Conservation (phyloP, 2,113 vertebrate genomes). For the Regulus satrapa region DNA sequence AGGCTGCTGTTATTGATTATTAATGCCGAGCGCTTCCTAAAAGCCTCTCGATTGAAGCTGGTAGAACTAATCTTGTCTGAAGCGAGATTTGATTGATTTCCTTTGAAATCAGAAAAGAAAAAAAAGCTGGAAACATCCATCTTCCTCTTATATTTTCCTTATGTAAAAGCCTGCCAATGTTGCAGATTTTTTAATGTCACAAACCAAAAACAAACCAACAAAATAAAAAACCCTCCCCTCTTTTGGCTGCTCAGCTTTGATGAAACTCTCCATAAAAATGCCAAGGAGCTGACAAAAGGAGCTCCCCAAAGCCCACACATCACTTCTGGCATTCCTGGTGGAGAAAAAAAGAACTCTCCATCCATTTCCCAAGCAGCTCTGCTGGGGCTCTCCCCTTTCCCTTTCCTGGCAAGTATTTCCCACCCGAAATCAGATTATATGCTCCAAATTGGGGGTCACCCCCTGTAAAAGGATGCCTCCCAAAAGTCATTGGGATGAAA, state of each 20-base stretch:
- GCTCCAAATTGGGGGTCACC: neutral
- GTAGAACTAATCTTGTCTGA: neutral
- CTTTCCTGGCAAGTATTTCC: neutral
- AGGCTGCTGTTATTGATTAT: conserved; percentile 42
- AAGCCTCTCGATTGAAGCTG: conserved; percentile 1
- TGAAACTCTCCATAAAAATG: neutral
- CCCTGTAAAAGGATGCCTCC: neutral
- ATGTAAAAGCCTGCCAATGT: neutral
- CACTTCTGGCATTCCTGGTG: neutral
- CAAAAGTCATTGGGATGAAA: neutral
- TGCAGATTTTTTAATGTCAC: neutral
- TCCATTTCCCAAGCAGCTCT: neutral
- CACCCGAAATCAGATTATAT: neutral
- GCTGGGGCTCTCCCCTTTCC: neutral
- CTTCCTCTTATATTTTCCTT: neutral
- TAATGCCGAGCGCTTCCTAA: conserved; percentile 1
- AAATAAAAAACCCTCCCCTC: neutral
- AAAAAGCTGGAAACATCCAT: neutral
- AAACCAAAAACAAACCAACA: neutral
- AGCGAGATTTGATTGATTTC: conserved; percentile 19
- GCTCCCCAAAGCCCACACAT: neutral
- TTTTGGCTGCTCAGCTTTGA: neutral
- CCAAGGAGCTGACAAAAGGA: neutral
- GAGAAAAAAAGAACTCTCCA: neutral
- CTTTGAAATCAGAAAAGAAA: conserved; percentile 21